Evolutionary conservation across 2,888 invertebrate species (phyloP).

Genomic region (Neocrepidodera transversa): DNA sequence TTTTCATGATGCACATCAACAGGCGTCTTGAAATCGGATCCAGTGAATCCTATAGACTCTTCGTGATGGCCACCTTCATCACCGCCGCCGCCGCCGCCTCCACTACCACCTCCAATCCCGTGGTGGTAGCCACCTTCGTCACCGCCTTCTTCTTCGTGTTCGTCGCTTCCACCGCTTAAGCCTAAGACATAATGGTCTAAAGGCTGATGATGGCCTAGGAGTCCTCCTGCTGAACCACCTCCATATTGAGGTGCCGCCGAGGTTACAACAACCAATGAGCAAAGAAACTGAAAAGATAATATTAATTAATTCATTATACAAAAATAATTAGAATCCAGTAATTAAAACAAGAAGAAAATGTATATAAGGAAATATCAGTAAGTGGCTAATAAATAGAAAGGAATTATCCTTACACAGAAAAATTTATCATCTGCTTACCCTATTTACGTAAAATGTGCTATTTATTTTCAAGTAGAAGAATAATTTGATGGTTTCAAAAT

Average conservation of each 20-base stretch:
- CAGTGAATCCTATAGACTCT: slow-evolving; percentile 44
- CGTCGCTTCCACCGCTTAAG: slow-evolving; percentile 46
- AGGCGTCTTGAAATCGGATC: slow-evolving; percentile 49
- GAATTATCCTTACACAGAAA: too few species aligned
- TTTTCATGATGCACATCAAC: slow-evolving; percentile 52
- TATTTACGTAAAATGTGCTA: too few species aligned
- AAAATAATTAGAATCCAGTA: too few species aligned
- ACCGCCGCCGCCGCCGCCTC: slow-evolving; percentile 20
- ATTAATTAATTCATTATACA: too few species aligned
- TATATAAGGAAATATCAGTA: too few species aligned
- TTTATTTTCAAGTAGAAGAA: too few species aligned
- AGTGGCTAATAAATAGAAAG: too few species aligned
- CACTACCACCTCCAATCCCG: slow-evolving; percentile 25
- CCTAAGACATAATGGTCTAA: slow-evolving; percentile 43
- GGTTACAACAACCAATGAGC: slow-evolving; percentile 30
- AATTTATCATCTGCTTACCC: too few species aligned
- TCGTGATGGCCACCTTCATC: background rate
- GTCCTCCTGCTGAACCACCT: slow-evolving; percentile 45
- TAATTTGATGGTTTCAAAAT: too few species aligned
- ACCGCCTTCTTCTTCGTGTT: slow-evolving; percentile 31
- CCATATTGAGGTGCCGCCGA: slow-evolving; percentile 41
- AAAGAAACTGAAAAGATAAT: slow-evolving; percentile 36
- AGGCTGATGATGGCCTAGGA: slow-evolving; percentile 41
- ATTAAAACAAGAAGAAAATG: too few species aligned
- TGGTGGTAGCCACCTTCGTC: slow-evolving; percentile 25